Evolutionary conservation across 2,797 vertebrate species (phyloP).

Genomic region (Trachurus trachurus): DNA sequence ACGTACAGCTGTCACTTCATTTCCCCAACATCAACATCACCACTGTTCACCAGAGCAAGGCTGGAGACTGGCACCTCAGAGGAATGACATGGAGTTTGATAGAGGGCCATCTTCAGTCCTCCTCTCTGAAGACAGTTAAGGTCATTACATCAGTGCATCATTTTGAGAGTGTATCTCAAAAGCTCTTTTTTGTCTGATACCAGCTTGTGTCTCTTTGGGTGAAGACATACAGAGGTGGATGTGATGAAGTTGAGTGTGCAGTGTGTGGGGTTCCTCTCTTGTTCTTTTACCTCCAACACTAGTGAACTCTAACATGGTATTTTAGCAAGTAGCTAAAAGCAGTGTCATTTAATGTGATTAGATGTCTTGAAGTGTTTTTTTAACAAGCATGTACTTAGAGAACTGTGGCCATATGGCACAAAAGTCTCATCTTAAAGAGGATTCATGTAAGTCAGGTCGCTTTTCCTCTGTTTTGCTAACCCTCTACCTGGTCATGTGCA

Average conservation of each 20-base stretch:
- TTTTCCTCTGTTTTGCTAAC: too few relatives aligned
- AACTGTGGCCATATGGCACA: too few relatives aligned
- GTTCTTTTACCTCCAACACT: neutral
- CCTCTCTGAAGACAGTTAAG: slow-evolving; percentile 16
- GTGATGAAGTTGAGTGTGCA: neutral
- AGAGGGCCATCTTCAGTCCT: slow-evolving; percentile 1
- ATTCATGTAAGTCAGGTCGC: too few relatives aligned
- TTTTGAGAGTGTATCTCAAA: slow-evolving; percentile 8
- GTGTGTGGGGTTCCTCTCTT: neutral
- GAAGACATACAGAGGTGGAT: neutral
- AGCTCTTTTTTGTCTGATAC: neutral
- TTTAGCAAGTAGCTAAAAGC: too few relatives aligned
- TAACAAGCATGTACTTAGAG: neutral
- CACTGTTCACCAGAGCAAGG: slow-evolving; percentile 40
- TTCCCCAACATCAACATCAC: slow-evolving; percentile 40
- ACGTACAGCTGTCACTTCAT: slow-evolving; percentile 57
- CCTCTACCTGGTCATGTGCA: too few relatives aligned
- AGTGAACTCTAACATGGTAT: too few relatives aligned
- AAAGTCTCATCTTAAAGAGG: too few relatives aligned
- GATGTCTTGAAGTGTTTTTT: neutral
- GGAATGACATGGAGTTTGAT: slow-evolving; percentile 28
- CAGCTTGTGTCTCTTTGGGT: neutral
- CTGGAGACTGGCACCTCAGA: slow-evolving; percentile 29
- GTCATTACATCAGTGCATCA: neutral
- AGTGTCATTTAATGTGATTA: neutral